Evolutionary conservation across 2,888 invertebrate species (phyloP), one percentile per base, ranked within the genome.

Genomic region (Tiphia femorata): DNA sequence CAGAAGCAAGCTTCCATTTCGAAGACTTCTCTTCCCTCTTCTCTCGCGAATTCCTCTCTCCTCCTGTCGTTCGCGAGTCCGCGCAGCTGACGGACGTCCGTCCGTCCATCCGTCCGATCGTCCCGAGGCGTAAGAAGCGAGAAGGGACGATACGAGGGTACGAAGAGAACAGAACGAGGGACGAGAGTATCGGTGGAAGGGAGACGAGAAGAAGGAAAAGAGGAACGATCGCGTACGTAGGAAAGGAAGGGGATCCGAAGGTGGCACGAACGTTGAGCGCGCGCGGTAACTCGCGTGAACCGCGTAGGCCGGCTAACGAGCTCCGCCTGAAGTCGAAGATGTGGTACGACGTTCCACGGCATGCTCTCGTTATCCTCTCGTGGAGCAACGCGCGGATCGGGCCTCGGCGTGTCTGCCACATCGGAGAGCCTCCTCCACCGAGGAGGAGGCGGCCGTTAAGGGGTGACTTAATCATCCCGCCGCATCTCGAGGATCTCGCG

Each of bases 251-350:
- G n/a, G n/a, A n/a, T n/a, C n/a, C n/a, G n/a, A n/a, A n/a, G n/a
- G n/a, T n/a, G n/a, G n/a, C n/a, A n/a, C n/a, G n/a, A n/a, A n/a
- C n/a, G n/a, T n/a, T n/a, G n/a, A n/a, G n/a, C n/a, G n/a, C n/a
- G n/a, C 33, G 29, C 42, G 41, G 53, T 57, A 62, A 69, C 73
- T 78, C 76, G 77, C 74, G 75, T 77, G 73, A 78, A 77, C 64
- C 78, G 78, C 77, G 79, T 77, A 77, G 79, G 78, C 62, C 54
- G 78, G 70, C 75, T 79, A 78, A 78, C 79, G 78, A 78, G 78
- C 77, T 70, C 68, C 64, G 47, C 42, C 66, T 12, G 35, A 44
- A 40, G 37, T 53, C 44, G 61, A 63, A 67, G 76, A 74, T 73
- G 78, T 77, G n/a, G 77, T 72, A 75, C 76, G 75, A 73, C 77